Evolutionary conservation across 1,140 invertebrate species (phyloP).

Genomic region (Atta cephalotes): DNA sequence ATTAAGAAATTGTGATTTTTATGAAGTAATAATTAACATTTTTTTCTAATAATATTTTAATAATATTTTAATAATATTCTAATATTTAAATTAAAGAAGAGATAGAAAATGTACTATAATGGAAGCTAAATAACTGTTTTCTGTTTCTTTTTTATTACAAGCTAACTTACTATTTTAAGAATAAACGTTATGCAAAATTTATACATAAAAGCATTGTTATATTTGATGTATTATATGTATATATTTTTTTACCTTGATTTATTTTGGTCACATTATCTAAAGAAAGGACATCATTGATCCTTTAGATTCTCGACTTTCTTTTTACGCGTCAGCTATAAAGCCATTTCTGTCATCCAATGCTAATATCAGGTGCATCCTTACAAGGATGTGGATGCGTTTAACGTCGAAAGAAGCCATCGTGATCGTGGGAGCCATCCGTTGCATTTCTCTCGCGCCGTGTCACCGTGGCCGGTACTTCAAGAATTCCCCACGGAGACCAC

Average conservation of each 20-base stretch:
- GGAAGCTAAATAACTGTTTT: not conserved
- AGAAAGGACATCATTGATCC: constrained; percentile 5
- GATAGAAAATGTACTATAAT: not conserved
- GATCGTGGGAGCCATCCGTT: constrained; percentile 73
- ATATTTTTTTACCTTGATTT: not conserved
- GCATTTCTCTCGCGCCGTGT: constrained; percentile 35
- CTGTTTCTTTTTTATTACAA: not conserved
- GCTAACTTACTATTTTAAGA: not conserved
- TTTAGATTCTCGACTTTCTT: constrained; percentile 74
- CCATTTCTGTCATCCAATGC: constrained; percentile 80
- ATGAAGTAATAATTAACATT: not conserved
- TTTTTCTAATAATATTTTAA: not conserved
- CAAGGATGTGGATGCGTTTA: constrained; percentile 74
- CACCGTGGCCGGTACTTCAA: constrained; percentile 43
- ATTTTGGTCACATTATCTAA: not conserved
- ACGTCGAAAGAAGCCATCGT: constrained; percentile 54
- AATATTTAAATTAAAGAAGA: not conserved
- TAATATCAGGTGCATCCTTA: constrained; percentile 77
- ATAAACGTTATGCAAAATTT: constrained; percentile 1
- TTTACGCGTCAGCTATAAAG: constrained; percentile 73
- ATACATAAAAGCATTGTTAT: not conserved
- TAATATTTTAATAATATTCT: not conserved
- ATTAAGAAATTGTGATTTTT: constrained; percentile 5
- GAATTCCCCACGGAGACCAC: constrained; percentile 47
- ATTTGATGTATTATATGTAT: not conserved